Percentiles rank a stretch among this genome's conserved stretches.
These are phyloP conservation scores for Peromyscus polionotus DNA, from an alignment of 2,113 vertebrate genomes.

Conservation along the genomic window DNA sequence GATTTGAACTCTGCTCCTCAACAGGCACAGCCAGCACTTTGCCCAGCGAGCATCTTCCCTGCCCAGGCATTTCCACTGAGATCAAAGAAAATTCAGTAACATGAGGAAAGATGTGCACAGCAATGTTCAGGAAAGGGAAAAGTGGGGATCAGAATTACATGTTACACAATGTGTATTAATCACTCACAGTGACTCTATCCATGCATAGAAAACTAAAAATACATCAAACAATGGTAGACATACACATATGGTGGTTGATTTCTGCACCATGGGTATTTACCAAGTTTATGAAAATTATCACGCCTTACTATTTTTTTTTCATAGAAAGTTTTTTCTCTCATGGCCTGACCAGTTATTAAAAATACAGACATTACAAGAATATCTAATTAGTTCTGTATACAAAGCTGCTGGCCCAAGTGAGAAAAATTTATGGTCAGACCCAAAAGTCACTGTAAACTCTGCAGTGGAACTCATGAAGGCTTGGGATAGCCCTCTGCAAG, in stretches of 20 bases:
- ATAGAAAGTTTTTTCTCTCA: not conserved
- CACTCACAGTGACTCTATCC: not conserved
- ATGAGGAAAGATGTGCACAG: not conserved
- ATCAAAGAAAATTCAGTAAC: not conserved
- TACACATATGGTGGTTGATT: not conserved
- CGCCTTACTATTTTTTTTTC: not conserved
- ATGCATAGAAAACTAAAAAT: not conserved
- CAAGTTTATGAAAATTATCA: slow-evolving; percentile 29
- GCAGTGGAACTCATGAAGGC: accelerated
- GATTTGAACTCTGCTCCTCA: too few relatives aligned
- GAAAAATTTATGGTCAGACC: not conserved
- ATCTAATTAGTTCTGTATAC: not conserved
- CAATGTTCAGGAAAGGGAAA: not conserved
- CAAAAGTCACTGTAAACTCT: not conserved
- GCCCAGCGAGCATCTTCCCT: not conserved
- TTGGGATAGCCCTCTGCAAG: not conserved
- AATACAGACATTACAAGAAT: not conserved
- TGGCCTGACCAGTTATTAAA: not conserved
- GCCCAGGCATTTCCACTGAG: not conserved
- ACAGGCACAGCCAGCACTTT: not conserved
- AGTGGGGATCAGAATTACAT: not conserved
- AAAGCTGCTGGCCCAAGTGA: not conserved
- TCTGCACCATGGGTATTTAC: not conserved
- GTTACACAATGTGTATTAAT: not conserved
- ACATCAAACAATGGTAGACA: not conserved